phyloP scores from a whole-genome alignment of 2,113 vertebrate genomes.

The Calidris pugnax region DNA sequence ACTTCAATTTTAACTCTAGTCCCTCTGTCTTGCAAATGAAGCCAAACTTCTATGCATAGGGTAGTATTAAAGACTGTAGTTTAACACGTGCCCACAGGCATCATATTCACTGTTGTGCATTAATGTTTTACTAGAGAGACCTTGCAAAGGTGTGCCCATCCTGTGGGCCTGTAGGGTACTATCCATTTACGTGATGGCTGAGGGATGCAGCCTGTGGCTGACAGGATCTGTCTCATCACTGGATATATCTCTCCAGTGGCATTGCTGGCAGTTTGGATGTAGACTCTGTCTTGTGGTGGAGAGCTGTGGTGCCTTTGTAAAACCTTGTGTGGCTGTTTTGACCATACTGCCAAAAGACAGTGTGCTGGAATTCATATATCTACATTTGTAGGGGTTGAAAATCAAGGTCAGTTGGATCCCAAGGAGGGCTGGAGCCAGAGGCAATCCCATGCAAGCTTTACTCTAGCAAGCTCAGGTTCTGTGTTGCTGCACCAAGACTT shows the following conservation, averaged over 20 bases:
- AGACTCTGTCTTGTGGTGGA: background rate
- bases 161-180: background rate
- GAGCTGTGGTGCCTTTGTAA: background rate
- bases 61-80: background rate
- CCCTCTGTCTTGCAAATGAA: background rate
- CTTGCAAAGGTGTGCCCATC: background rate
- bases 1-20: background rate
- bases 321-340: background rate
- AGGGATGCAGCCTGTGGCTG: background rate
- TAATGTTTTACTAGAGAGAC: background rate
- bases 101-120: background rate
- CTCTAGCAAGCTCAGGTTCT: background rate
- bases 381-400: background rate
- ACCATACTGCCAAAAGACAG: background rate
- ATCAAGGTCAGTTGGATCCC: background rate
- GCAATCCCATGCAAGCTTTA: background rate
- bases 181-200: background rate
- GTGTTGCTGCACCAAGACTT: background rate
- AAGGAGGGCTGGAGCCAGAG: background rate
- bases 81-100: background rate
- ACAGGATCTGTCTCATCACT: background rate
- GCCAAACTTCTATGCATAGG: background rate
- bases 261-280: background rate
- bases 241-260: background rate
- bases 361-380: background rate